Evolutionary conservation across 2,888 invertebrate species (phyloP).

Genomic region (Apamea sordens): DNA sequence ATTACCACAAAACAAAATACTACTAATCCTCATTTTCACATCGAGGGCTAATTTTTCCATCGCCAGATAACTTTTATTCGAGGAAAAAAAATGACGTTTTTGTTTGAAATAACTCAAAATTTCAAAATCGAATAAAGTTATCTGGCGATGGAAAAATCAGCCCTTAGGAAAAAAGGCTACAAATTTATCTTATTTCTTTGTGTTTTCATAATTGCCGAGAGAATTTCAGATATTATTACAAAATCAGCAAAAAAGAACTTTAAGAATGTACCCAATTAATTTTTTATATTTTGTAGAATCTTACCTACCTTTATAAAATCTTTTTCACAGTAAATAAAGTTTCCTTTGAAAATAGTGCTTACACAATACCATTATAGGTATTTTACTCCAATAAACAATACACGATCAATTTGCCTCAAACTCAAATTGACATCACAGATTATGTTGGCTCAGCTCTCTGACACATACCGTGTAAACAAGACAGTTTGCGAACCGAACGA

Average conservation of each 20-base stretch:
- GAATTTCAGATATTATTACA: neutral
- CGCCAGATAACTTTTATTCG: too few species aligned
- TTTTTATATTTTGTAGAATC: too few species aligned
- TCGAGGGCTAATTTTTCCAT: too few species aligned
- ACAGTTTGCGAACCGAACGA: neutral
- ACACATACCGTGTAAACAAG: slow-evolving; percentile 35
- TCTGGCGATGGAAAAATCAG: too few species aligned
- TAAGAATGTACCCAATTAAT: neutral
- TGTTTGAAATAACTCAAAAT: too few species aligned
- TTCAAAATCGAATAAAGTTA: too few species aligned
- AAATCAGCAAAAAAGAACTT: too few species aligned
- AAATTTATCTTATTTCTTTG: neutral
- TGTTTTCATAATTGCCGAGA: neutral
- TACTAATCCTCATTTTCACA: neutral
- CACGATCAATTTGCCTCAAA: slow-evolving; percentile 18
- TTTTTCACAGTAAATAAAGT: neutral
- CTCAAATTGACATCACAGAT: slow-evolving; percentile 15
- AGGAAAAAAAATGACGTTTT: too few species aligned
- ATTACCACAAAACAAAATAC: neutral
- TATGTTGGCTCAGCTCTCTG: slow-evolving; percentile 19
- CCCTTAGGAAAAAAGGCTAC: neutral
- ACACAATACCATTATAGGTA: neutral
- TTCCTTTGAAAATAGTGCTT: neutral
- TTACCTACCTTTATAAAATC: neutral
- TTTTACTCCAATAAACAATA: slow-evolving; percentile 5